phyloP scores from a whole-genome alignment of 1,140 invertebrate species.

The Eciton burchellii region DNA sequence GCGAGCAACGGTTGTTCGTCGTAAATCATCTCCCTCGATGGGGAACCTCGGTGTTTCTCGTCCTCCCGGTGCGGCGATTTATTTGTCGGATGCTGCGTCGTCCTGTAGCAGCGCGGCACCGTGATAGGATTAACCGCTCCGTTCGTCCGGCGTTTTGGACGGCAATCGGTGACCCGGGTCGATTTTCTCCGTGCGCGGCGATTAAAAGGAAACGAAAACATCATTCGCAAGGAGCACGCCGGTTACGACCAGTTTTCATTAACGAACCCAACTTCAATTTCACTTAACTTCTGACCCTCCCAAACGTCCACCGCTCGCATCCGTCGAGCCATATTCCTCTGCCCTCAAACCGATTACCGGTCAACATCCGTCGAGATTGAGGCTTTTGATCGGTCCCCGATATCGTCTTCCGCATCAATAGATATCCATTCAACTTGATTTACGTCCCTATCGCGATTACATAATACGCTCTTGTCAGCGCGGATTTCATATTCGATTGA shows the following conservation, averaged over 20 bases:
- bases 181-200: conserved; percentile 11
- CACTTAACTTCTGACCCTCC: conserved; percentile 71
- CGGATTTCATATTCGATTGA: neutral
- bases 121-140: conserved; percentile 55
- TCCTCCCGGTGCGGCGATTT: conserved; percentile 58
- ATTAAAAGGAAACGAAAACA: conserved; percentile 72
- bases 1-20: neutral
- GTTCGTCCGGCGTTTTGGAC: neutral
- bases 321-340: neutral
- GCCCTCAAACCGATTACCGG: neutral
- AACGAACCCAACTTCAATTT: conserved; percentile 75
- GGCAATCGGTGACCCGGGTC: conserved; percentile 8
- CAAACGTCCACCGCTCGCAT: neutral
- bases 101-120: conserved; percentile 23
- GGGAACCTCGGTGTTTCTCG: conserved; percentile 51
- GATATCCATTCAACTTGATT: neutral
- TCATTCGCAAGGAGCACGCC: conserved; percentile 54
- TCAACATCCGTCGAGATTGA: neutral
- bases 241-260: conserved; percentile 71
- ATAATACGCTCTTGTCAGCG: neutral
- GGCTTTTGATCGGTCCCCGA: neutral
- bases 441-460: neutral
- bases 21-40: conserved; percentile 70
- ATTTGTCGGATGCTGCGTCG: conserved; percentile 64
- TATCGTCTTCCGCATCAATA: conserved; percentile 33